Conservation (phyloP, 2,888 invertebrate species). For the Limnephilus auricula region DNA sequence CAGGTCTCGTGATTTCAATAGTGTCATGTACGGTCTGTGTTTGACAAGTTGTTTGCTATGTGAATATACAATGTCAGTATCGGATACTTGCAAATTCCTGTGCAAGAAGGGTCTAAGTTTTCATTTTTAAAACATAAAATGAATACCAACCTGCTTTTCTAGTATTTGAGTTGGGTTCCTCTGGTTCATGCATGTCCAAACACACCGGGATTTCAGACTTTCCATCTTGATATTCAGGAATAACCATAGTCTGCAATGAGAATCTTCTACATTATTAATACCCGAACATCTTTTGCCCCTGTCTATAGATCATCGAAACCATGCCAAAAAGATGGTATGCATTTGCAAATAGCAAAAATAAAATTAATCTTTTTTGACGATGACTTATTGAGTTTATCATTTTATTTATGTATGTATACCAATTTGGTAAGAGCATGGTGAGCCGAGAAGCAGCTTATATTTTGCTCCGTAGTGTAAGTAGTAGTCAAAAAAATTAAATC, state of each 20-base stretch:
- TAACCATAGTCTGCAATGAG: slow-evolving; percentile 84
- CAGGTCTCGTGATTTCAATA: no score
- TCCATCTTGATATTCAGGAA: slow-evolving; percentile 93
- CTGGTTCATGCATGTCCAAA: slow-evolving; percentile 68
- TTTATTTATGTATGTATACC: not conserved
- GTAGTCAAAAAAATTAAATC: not conserved
- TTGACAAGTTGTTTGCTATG: no score
- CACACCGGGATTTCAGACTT: slow-evolving; percentile 82
- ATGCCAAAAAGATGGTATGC: not conserved
- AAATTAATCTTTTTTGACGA: not conserved
- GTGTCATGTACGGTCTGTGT: no score
- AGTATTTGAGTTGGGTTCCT: slow-evolving; percentile 51
- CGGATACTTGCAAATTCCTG: no score
- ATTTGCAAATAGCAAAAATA: not conserved
- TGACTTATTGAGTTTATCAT: not conserved
- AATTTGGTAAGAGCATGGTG: not conserved
- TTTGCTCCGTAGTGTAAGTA: not conserved
- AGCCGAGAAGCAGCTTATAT: not conserved
- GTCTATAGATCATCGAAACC: not conserved
- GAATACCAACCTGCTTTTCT: slow-evolving; percentile 80
- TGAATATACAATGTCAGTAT: no score
- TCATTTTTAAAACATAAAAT: slow-evolving; percentile 18
- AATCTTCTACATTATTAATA: not conserved
- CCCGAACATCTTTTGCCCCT: no score
- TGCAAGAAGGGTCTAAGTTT: not conserved